Conservation (phyloP, 1,140 invertebrate genomes). For the Brachionus asplanchnoidis region DNA sequence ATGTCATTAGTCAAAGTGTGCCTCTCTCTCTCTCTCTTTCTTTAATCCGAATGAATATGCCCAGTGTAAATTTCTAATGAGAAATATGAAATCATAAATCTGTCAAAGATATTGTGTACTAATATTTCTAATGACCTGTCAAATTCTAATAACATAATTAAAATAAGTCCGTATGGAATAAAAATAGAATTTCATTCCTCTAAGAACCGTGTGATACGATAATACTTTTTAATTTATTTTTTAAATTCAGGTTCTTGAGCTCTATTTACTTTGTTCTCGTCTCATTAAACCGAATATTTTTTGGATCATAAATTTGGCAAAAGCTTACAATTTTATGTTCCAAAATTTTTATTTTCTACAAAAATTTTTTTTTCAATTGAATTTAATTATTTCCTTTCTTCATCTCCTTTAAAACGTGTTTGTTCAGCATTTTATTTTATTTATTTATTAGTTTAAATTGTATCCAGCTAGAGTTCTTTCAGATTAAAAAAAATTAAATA, state of each 20-base stretch:
- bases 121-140: constrained; percentile 27
- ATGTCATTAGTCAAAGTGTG: constrained; percentile 1
- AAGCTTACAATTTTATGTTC: not conserved
- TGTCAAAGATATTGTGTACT: constrained; percentile 22
- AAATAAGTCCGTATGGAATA: constrained; percentile 24
- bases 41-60: not conserved
- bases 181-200: not conserved
- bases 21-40: not conserved
- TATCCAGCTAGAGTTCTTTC: no score
- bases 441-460: no score
- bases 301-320: not conserved
- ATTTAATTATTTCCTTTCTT: no score
- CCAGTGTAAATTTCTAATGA: not conserved
- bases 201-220: not conserved
- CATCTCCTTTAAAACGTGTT: no score
- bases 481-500: no score
- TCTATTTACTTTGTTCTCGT: not conserved
- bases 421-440: no score
- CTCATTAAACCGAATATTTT: not conserved
- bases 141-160: constrained; percentile 30
- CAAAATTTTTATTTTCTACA: no score
- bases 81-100: constrained; percentile 1
- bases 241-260: not conserved
- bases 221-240: not conserved
- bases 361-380: no score